Conservation (phyloP, 2,888 invertebrate species). For the Eucriotettix oculatus region DNA sequence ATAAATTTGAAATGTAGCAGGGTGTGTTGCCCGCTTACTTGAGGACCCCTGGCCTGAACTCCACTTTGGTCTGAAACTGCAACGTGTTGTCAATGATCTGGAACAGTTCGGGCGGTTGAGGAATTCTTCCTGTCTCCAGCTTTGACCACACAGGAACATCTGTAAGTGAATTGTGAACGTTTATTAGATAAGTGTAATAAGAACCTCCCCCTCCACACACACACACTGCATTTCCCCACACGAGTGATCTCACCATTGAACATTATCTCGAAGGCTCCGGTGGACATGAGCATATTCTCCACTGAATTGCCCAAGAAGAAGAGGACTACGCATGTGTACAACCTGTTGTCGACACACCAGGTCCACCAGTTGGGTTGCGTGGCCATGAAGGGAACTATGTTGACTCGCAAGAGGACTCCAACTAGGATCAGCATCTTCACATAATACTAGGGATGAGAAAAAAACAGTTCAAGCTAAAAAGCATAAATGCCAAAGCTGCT, state of each 20-base stretch:
- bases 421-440: no score
- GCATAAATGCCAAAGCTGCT: no score
- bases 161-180: constrained; percentile 20
- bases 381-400: no score
- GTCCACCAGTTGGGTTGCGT: constrained; percentile 59
- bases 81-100: constrained; percentile 92
- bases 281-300: constrained; percentile 65
- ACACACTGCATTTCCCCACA: no score
- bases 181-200: not conserved
- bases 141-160: constrained; percentile 99
- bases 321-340: constrained; percentile 93
- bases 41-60: not conserved
- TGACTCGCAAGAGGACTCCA: no score
- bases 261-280: constrained; percentile 51
- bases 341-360: constrained; percentile 83
- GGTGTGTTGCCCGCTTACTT: not conserved
- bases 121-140: constrained; percentile 90
- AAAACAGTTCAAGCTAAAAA: no score
- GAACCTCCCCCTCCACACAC: no score
- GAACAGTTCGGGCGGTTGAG: constrained; percentile 88
- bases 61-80: constrained; percentile 32
- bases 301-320: constrained; percentile 89
- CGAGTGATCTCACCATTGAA: constrained; percentile 18
- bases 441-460: no score
- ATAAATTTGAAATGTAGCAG: no score